Evolutionary conservation across 2,797 vertebrate species (phyloP), one percentile per base, ranked within the genome.

Genomic region (Sardinella longiceps): DNA sequence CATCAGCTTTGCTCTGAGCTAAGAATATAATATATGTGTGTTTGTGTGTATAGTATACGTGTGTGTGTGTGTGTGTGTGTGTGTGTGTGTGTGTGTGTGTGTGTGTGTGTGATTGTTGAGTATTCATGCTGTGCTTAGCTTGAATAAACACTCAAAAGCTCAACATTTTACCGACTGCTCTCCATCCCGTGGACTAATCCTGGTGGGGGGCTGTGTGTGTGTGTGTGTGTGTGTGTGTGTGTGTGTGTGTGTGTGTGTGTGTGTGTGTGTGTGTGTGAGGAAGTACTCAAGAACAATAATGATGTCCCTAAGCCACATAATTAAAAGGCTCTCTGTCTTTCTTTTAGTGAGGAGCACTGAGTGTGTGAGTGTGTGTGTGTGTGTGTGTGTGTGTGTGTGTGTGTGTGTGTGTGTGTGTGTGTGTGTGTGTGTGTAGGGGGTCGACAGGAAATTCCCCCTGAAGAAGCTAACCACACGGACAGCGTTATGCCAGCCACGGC

Each of bases 251-350:
- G 56, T 58, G 56, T 58, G 56, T 58, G 56, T 58, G 56, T 58
- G 56, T 58, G 56, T 58, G 56, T 58, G 56, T 58, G 51, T 53
- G 58, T 11, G 60, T 66, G 60, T 30, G 93, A 96, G 95, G 96
- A 97, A 96, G 94, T 92, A 93, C 94, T 95, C 95, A 94, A 93
- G 93, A 94, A 93, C 90, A 95, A 94, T 94, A 94, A 96, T 94
- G 94, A 95, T 94, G 93, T 94, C 94, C 93, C 90, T 91, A 87
- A 91, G 92, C 91, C 84, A 88, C 85, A 90, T 93, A 95, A 96
- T 96, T 95, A 95, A 94, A 96, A 95, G 92, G 92, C 89, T 91
- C 95, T 95, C 92, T 93, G 92, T 92, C 93, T 94, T 84, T 60
- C 85, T 25, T 82, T 77, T 83, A 86, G 80, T 87, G 90, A 88